These are phyloP conservation scores for Tragelaphus scriptus DNA, from an alignment of 2,113 vertebrate genomes.

Conservation along the genomic window DNA sequence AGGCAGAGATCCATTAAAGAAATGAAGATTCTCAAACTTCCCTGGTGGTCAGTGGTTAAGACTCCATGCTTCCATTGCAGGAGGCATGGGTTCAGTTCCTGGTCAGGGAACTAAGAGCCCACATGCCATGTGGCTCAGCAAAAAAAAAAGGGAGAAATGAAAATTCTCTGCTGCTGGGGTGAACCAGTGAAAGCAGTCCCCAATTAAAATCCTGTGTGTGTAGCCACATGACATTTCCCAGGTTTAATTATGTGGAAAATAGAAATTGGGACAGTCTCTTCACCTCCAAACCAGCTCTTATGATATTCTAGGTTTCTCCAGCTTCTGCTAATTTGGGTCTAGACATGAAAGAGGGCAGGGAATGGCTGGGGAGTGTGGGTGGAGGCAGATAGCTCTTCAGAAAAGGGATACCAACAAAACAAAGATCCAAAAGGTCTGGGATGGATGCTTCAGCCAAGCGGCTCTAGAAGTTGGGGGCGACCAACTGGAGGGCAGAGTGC, in stretches of 20 bases:
- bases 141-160: not conserved
- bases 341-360: not conserved
- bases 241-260: not conserved
- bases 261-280: not conserved
- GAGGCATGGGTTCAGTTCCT: not conserved
- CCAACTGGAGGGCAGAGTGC: not conserved
- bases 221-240: not conserved
- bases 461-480: not conserved
- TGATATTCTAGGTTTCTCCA: not conserved
- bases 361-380: not conserved
- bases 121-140: not conserved
- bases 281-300: not conserved
- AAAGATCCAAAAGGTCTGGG: not conserved
- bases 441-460: not conserved
- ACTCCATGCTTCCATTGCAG: not conserved
- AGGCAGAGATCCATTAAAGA: not conserved
- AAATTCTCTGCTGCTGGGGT: not conserved
- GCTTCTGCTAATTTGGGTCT: not conserved
- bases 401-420: not conserved
- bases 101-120: not conserved
- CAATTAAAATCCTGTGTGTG: not conserved
- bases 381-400: not conserved
- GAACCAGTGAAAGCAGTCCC: not conserved
- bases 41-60: not conserved
- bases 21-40: not conserved